Base-by-base conservation (phyloP, 1,140 invertebrate genomes). In the Nephila pilipes region DNA sequence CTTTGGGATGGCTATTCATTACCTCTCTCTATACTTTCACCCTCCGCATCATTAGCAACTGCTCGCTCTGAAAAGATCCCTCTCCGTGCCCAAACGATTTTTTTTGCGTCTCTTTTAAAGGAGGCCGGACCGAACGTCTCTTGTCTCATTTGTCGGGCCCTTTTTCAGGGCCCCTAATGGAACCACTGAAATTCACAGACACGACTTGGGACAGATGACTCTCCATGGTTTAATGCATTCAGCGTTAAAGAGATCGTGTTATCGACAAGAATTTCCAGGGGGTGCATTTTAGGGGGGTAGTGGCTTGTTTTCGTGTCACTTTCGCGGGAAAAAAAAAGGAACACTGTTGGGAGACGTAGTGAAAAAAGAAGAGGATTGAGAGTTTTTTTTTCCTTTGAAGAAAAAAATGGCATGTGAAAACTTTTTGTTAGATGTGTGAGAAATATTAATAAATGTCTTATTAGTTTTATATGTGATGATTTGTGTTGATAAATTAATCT, bases 151-250 rank as follows among this genome's bases (percentile, higher is more conserved):
- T 81, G 65, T 25, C 36, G 79, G 36, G 8, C 32, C 79, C 79
- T 29, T 81, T 81, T 60, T 55, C 0, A 8, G n/a, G 57, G 55
- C 83, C 83, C 55, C 55, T 85, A 85, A 85, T 85, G 83, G 83
- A 46, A 46, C 55, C 83, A 2, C 18, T 54, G 29, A 85, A 85
- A 85, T 85, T 36, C 83, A 57, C 83, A 36, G 57, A 32, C 83
- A 85, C 38, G 55, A 16, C 14, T 16, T 32, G 65, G 65, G 55
- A 85, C 57, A 60, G 83, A 85, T 85, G 83, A 85, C 54, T 3
- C 25, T 25, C 57, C 8, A 32, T 4, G 29, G 20, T 32, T 55
- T 85, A 85, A 85, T 57, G 65, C 65, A 32, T 16, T 69, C 29
- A 18, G 25, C 12, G 29, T 25, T 69, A 69, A 46, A 46, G 79